Evolutionary conservation across 2,113 vertebrate genomes (phyloP).

Genomic region (Anoplopoma fimbria): DNA sequence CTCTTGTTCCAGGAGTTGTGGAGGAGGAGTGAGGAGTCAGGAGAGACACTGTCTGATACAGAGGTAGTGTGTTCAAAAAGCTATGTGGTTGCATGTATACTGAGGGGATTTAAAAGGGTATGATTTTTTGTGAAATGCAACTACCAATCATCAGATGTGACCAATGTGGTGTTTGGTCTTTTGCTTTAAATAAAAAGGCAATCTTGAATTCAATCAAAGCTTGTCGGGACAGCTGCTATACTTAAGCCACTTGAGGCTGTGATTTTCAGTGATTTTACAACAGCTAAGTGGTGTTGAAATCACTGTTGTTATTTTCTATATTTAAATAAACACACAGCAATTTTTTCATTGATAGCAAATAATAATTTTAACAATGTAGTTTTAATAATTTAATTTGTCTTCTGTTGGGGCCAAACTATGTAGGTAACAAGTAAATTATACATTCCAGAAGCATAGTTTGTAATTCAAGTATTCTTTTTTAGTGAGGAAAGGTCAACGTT

Average conservation of each 20-base stretch:
- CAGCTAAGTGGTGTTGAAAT: neutral
- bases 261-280: neutral
- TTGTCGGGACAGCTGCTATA: too few species aligned
- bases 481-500: too few species aligned
- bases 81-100: neutral
- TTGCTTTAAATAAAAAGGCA: neutral
- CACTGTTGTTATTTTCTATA: too few species aligned
- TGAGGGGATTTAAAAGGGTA: neutral
- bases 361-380: neutral
- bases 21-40: slow-evolving; percentile 89
- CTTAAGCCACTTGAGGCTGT: too few species aligned
- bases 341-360: neutral
- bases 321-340: neutral
- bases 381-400: neutral
- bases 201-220: neutral
- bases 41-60: slow-evolving; percentile 91
- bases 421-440: too few species aligned
- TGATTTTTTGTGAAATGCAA: neutral
- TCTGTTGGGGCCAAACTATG: too few species aligned
- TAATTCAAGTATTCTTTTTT: too few species aligned
- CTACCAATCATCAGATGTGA: neutral
- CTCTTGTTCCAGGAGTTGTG: slow-evolving; percentile 91
- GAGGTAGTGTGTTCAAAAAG: slow-evolving; percentile 78
- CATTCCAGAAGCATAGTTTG: too few species aligned
- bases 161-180: neutral